These are phyloP conservation scores for Zaprionus davidi DNA, from an alignment of 1,140 invertebrate genomes.

Conservation along the genomic window DNA sequence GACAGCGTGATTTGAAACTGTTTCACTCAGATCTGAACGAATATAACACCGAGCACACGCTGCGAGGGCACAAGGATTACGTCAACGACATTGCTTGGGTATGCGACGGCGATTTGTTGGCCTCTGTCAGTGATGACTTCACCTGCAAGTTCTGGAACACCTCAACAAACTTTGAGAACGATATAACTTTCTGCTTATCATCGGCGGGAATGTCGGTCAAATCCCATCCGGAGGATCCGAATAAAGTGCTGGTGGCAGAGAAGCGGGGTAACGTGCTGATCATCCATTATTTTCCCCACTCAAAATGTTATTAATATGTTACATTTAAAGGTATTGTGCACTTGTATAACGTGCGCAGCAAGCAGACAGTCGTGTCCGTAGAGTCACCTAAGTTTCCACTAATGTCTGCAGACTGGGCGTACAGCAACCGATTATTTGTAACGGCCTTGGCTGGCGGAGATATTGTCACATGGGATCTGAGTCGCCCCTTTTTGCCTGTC, in stretches of 20 bases:
- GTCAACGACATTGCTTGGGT: constrained; percentile 90
- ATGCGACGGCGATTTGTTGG: constrained; percentile 88
- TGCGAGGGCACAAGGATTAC: constrained; percentile 87
- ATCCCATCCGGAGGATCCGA: constrained; percentile 89
- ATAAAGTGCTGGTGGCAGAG: constrained; percentile 90
- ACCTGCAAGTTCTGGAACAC: constrained; percentile 89
- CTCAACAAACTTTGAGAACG: constrained; percentile 85
- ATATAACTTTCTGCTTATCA: constrained; percentile 87
- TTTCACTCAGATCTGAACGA: constrained; percentile 86
- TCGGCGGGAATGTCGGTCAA: constrained; percentile 89
- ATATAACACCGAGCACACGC: constrained; percentile 71
- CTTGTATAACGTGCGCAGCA: constrained; percentile 89
- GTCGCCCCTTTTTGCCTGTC: constrained; percentile 86
- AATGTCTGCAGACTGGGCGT: constrained; percentile 89
- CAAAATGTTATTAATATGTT: neutral
- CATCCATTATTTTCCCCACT: no score
- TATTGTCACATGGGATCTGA: constrained; percentile 87
- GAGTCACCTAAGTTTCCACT: constrained; percentile 88
- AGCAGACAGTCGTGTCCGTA: constrained; percentile 89
- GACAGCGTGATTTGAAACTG: constrained; percentile 86
- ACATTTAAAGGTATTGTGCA: constrained; percentile 85
- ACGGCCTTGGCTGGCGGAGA: constrained; percentile 87
- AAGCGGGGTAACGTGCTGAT: constrained; percentile 87
- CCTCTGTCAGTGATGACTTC: constrained; percentile 91
- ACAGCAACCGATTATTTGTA: constrained; percentile 87